Conservation (phyloP, 2,113 vertebrate species). For the Grammomys surdaster region DNA sequence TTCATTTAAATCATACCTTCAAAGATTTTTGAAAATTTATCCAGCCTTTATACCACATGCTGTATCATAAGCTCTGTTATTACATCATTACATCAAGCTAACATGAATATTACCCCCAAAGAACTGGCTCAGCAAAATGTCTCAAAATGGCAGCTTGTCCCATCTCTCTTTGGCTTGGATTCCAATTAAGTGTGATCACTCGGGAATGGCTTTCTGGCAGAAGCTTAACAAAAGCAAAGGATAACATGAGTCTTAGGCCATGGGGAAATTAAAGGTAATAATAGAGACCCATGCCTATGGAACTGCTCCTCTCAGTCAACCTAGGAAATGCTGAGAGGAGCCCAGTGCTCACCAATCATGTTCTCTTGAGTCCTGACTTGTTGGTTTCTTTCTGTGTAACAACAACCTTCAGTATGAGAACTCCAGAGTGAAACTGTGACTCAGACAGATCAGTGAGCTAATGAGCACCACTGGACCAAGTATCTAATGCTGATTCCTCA, state of each 20-base stretch:
- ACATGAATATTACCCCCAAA: conserved; percentile 14
- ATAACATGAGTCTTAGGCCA: conserved; percentile 30
- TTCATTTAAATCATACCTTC: conserved; percentile 43
- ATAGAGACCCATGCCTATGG: conserved; percentile 7
- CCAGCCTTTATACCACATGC: neutral
- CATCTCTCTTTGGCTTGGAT: conserved; percentile 52
- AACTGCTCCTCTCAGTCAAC: conserved; percentile 11
- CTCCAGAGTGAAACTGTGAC: neutral
- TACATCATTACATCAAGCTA: conserved; percentile 44
- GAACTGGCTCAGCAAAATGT: conserved; percentile 52
- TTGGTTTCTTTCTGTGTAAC: conserved; percentile 11
- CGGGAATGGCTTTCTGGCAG: conserved; percentile 67
- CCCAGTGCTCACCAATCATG: neutral
- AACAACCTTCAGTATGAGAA: neutral
- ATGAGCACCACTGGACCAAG: neutral
- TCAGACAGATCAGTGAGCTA: neutral
- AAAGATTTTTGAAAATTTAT: conserved; percentile 34
- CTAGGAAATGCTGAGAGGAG: conserved; percentile 30
- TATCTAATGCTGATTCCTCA: neutral
- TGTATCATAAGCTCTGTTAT: conserved; percentile 20
- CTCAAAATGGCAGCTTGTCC: conserved; percentile 58
- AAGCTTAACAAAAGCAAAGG: conserved; percentile 55
- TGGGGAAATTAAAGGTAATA: conserved; percentile 74
- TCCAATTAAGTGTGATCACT: conserved; percentile 67
- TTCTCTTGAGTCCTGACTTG: neutral